Percentiles rank a stretch among this genome's conserved stretches.
Conservation (phyloP, 1,140 invertebrate species). For the Sycobia sp. region DNA sequence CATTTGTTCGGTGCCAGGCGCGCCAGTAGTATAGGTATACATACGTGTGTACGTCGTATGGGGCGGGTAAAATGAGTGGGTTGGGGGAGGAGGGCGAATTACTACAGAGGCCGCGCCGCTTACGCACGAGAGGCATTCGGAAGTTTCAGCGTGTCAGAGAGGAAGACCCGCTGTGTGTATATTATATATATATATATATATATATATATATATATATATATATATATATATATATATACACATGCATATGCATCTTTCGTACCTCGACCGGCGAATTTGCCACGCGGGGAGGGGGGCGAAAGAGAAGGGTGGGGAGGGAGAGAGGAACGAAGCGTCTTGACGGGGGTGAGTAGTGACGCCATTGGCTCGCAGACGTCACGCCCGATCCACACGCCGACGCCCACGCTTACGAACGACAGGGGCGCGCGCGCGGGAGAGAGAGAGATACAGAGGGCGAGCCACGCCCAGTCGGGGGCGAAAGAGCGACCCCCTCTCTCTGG, state of each 20-base stretch:
- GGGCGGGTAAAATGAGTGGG: too few relatives aligned
- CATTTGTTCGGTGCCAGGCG: too few relatives aligned
- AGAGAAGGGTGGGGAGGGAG: not conserved
- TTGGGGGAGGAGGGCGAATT: not conserved
- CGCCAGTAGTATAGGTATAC: too few relatives aligned
- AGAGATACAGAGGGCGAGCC: constrained; percentile 2
- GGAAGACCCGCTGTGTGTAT: too few relatives aligned
- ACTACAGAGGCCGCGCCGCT: not conserved
- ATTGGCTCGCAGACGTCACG: constrained; percentile 43
- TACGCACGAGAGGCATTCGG: constrained; percentile 16
- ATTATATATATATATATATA: not conserved
- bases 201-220: too few relatives aligned
- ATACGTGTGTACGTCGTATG: too few relatives aligned
- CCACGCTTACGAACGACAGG: constrained; percentile 31
- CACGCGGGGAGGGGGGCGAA: not conserved
- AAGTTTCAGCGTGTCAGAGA: constrained; percentile 17
- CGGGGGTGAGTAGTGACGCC: constrained; percentile 13
- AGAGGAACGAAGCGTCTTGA: not conserved
- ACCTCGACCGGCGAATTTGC: too few relatives aligned
- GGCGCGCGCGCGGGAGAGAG: not conserved
- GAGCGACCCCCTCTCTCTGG: too few relatives aligned
- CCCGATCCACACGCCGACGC: constrained; percentile 39
- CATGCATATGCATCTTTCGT: too few relatives aligned
- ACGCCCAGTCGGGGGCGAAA: constrained; percentile 10
- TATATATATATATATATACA: too few relatives aligned